Evolutionary conservation across 2,797 vertebrate species (phyloP), one percentile per base, ranked within the genome.

Genomic region (Choloepus didactylus): DNA sequence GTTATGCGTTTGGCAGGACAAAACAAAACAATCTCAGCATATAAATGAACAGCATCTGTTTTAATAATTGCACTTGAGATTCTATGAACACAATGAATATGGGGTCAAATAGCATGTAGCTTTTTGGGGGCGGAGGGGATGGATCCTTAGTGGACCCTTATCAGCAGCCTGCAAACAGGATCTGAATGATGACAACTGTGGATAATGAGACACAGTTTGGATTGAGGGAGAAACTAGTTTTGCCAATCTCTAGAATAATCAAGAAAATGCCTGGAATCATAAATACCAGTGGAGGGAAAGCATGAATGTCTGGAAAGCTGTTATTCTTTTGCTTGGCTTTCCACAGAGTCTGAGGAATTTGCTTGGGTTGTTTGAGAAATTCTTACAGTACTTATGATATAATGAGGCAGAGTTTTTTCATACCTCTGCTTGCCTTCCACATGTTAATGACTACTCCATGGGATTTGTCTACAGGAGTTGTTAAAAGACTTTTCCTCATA

Each of bases 181-280:
- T 69, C 27, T 31, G 54, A 94, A 70, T 56, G 72, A 46, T 27
- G 35, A 67, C 69, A 87, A 44, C 35, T 19, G 44, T 87, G 77
- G 23, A 75, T 79, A 89, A 92, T 7, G 7, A 54, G 64, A 85
- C 8, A 56, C 54, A 84, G 67, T 16, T 81, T 82, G 90, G 87
- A 51, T 9, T 64, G 67, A 56, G 46, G 73, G 72, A n/a, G 56
- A 95, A 95, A 25, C 4, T 66, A 85, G 77, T 35, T 69, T 46
- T 51, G 38, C 31, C 73, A 56, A 93, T 80, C 80, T 91, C 66
- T 31, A 27, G 31, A 91, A 77, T 62, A 62, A 75, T 87, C 44
- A 75, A 75, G 85, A 82, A 95, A 94, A 93, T 64, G 35, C 66
- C 67, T 93, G 95, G 64, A 85, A 56, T 91, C 59, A 70, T 81